A percentile compares a stretch with the other conserved stretches of the same genome.
phyloP scores from a whole-genome alignment of 2,797 vertebrate genomes.

The Macrochelys suwanniensis region DNA sequence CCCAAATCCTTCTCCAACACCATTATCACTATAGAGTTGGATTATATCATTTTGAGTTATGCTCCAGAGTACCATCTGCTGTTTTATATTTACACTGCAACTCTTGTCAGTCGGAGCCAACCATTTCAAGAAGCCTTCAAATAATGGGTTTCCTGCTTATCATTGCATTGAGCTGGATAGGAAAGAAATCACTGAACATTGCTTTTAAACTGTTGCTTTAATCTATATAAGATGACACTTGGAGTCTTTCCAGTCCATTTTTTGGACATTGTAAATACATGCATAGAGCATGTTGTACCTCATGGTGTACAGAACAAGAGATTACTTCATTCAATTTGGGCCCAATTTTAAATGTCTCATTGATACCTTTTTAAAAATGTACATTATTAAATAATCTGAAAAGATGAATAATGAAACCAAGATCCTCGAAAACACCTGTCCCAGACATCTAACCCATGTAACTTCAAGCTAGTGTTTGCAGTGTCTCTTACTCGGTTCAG shows the following conservation, averaged over 20 bases:
- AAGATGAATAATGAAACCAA: neutral
- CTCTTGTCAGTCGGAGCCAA: fast-evolving
- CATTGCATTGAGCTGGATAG: fast-evolving
- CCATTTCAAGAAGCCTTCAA: neutral
- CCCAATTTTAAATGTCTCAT: slow-evolving; percentile 15
- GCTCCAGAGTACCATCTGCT: slow-evolving; percentile 67
- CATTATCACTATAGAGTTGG: neutral
- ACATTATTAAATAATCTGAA: neutral
- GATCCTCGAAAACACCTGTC: neutral
- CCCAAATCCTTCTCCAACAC: neutral
- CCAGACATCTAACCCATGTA: neutral
- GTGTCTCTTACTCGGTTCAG: slow-evolving; percentile 35
- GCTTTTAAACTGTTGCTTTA: slow-evolving; percentile 28
- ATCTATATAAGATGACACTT: neutral
- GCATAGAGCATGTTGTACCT: fast-evolving
- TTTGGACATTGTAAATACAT: neutral
- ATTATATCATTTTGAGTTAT: fast-evolving
- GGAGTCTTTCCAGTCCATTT: neutral
- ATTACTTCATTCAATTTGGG: neutral
- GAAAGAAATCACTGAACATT: neutral
- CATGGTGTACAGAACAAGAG: neutral
- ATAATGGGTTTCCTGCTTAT: neutral
- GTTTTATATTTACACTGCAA: neutral
- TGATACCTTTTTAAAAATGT: neutral
- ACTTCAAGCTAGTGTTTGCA: slow-evolving; percentile 39